Percentiles rank a stretch among this genome's conserved stretches.
phyloP scores from a whole-genome alignment of 2,888 invertebrate genomes.

The Sussaba pulchella region DNA sequence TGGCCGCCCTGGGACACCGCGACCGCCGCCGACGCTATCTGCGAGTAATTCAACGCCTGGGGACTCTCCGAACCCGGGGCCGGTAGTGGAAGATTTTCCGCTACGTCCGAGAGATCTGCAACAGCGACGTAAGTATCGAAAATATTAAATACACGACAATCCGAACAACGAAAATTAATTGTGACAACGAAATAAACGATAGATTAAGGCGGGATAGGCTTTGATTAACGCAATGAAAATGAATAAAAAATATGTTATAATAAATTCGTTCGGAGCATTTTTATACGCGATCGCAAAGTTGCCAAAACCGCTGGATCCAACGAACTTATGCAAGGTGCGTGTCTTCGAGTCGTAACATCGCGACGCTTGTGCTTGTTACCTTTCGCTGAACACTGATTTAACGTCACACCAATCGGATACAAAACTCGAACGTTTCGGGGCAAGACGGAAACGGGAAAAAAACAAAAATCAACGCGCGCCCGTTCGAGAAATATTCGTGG shows the following conservation, averaged over 20 bases:
- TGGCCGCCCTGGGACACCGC: conserved; percentile 86
- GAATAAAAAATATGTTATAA: conserved; percentile 29
- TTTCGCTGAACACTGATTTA: conserved; percentile 82
- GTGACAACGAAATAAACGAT: neutral
- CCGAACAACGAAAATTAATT: conserved; percentile 11
- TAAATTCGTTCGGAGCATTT: conserved; percentile 48
- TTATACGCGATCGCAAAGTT: conserved; percentile 43
- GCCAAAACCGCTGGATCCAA: neutral
- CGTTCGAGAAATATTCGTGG: conserved; percentile 37
- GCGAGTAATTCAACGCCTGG: conserved; percentile 93
- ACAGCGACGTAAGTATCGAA: conserved; percentile 68
- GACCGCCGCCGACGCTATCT: conserved; percentile 88
- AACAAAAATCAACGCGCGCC: neutral
- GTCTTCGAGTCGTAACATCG: conserved; percentile 82
- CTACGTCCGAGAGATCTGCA: conserved; percentile 91
- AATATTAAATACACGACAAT: conserved; percentile 19
- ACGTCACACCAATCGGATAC: conserved; percentile 80
- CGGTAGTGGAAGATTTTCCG: conserved; percentile 88
- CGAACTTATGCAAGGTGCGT: conserved; percentile 81
- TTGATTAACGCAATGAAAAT: conserved; percentile 13
- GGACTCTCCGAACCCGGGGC: conserved; percentile 86
- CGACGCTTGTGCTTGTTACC: conserved; percentile 82
- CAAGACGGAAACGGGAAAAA: conserved; percentile 2
- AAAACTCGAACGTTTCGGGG: conserved; percentile 69
- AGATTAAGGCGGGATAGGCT: neutral